Base-by-base conservation (phyloP, 2,888 invertebrate species). In the Orthosia gracilis region DNA sequence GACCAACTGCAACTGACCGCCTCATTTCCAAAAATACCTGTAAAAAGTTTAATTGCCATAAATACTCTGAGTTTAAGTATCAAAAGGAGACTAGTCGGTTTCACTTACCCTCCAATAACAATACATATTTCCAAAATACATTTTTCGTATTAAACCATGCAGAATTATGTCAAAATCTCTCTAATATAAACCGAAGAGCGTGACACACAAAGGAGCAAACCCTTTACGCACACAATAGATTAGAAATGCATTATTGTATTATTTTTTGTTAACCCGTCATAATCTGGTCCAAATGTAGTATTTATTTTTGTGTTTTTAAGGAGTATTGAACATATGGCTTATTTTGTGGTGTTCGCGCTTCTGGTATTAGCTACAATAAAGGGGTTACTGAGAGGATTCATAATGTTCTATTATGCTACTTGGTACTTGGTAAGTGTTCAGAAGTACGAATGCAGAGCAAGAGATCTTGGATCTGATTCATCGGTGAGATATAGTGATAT, bases 201-300 rank as follows among this genome's bases (percentile, higher is more conserved):
- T 69, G 62, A 63, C 54, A 0, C 57, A 70, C 69, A 80, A 83
- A 77, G 69, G 77, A 73, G 74, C 45, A 40, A 72, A 69, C 80
- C 77, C 58, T 76, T 69, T 45, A 0, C 0, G 9, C 13, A 54
- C 40, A 89, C 90, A 89, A 90, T 83, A 59, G 83, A 78, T 79
- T 69, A 68, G 65, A 69, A 52, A 67, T 52, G n/a, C 67, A 68
- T 81, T 76, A 83, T 88, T 88, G 88, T 91, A 87, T 89, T 89
- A 88, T 90, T 90, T 84, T 92, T 90, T 89, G 89, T 85, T 84
- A 92, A 92, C 90, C 92, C 88, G 91, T 93, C 92, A 93, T 93
- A 94, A 94, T 93, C 92, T 91, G 88, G 84, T 15, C 83, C 82
- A 87, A 86, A 85, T 86, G n/a, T n/a, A 84, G 85, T 86, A 84